These are phyloP conservation scores for Synanthedon vespiformis DNA, from an alignment of 2,888 invertebrate species.

Conservation along the genomic window DNA sequence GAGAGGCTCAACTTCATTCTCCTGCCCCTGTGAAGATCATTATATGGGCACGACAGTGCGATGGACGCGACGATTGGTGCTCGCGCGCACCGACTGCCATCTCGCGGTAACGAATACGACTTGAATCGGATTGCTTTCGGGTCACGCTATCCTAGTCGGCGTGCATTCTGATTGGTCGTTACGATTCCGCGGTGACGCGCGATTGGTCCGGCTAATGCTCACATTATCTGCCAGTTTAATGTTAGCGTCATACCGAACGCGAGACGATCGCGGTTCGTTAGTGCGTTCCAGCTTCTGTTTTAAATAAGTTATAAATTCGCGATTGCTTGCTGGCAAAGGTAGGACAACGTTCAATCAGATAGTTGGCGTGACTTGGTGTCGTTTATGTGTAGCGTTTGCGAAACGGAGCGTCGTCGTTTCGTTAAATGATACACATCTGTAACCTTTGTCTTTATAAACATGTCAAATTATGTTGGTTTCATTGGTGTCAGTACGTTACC, in stretches of 20 bases:
- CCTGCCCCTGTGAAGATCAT: slow-evolving; percentile 69
- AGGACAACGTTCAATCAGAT: slow-evolving; percentile 54
- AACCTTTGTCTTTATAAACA: slow-evolving; percentile 66
- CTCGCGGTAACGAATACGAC: slow-evolving; percentile 66
- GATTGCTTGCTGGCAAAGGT: slow-evolving; percentile 50
- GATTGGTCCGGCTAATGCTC: slow-evolving; percentile 54
- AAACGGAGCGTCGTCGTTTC: slow-evolving; percentile 57
- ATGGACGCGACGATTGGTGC: slow-evolving; percentile 68
- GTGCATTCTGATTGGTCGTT: slow-evolving; percentile 56
- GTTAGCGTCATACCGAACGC: slow-evolving; percentile 56
- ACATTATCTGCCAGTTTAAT: slow-evolving; percentile 50
- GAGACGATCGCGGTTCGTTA: slow-evolving; percentile 59
- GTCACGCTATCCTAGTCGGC: slow-evolving; percentile 67
- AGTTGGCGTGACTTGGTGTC: slow-evolving; percentile 68
- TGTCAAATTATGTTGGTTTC: slow-evolving; percentile 33
- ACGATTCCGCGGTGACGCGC: slow-evolving; percentile 52
- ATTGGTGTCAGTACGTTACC: background rate
- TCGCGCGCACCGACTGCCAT: slow-evolving; percentile 54
- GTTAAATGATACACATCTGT: slow-evolving; percentile 66
- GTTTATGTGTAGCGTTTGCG: slow-evolving; percentile 54
- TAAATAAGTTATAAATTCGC: slow-evolving; percentile 67
- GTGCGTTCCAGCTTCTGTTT: slow-evolving; percentile 56
- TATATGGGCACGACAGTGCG: slow-evolving; percentile 70
- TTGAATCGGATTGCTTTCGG: slow-evolving; percentile 64
- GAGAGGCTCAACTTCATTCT: slow-evolving; percentile 71